These are phyloP conservation scores for Melanargia galathea DNA, from an alignment of 2,888 invertebrate genomes.

Conservation along the genomic window DNA sequence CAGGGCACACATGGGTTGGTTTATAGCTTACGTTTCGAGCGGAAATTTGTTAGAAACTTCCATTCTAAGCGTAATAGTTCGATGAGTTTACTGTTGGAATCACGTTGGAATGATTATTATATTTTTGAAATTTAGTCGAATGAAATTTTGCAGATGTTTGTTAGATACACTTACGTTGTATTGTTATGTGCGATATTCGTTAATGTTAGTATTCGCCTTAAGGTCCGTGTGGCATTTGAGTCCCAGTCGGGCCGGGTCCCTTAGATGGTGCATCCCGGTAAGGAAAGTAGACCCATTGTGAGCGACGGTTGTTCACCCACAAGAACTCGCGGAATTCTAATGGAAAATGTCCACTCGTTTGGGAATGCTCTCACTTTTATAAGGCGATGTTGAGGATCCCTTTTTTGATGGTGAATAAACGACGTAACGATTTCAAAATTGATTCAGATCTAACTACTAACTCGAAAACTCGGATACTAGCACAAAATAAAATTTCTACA, in stretches of 20 bases:
- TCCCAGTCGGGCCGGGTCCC: constrained; percentile 44
- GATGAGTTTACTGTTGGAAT: too few species aligned
- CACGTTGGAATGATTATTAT: too few species aligned
- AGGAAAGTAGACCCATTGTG: constrained; percentile 76
- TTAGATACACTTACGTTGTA: too few species aligned
- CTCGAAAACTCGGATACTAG: background rate
- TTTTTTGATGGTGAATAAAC: background rate
- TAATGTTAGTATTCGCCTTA: constrained; percentile 27
- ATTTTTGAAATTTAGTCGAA: too few species aligned
- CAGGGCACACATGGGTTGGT: too few species aligned
- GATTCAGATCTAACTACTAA: background rate
- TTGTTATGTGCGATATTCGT: background rate
- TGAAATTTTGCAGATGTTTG: too few species aligned
- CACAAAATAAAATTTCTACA: too few species aligned
- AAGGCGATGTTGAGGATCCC: background rate
- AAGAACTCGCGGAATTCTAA: constrained; percentile 61
- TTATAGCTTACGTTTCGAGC: too few species aligned
- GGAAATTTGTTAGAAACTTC: too few species aligned
- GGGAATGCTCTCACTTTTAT: constrained; percentile 48
- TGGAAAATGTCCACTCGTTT: constrained; percentile 41
- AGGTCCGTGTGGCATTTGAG: constrained; percentile 38
- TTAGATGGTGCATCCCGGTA: constrained; percentile 59
- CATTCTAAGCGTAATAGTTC: too few species aligned
- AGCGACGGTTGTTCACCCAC: constrained; percentile 66
- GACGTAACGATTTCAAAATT: background rate